Percentiles rank a stretch among this genome's conserved stretches.
Evolutionary conservation across 2,113 vertebrate species (phyloP).

Genomic region (Dasyurus viverrinus): DNA sequence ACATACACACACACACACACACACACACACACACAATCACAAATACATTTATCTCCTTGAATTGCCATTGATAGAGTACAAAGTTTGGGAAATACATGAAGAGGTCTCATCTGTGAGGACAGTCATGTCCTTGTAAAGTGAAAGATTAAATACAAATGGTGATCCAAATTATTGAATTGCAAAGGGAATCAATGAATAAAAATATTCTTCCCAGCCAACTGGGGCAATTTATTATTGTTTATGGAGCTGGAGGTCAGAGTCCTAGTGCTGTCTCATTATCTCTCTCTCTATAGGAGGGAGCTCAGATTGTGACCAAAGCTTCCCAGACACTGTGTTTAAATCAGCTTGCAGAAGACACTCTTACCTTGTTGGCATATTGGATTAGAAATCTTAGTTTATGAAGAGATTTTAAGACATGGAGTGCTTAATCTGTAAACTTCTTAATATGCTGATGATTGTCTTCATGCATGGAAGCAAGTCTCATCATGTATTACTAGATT

Average conservation of each 20-base stretch:
- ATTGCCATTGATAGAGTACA: conserved; percentile 27
- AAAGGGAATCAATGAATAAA: conserved; percentile 78
- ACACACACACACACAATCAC: not conserved
- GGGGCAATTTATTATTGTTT: conserved; percentile 65
- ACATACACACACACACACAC: no score
- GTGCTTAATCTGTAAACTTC: conserved; percentile 66
- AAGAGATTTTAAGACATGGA: conserved; percentile 55
- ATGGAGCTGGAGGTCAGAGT: conserved; percentile 54
- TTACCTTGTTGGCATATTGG: not conserved
- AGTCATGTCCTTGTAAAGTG: conserved; percentile 52
- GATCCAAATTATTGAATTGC: conserved; percentile 72
- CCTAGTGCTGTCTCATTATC: conserved; percentile 24
- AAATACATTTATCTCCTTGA: conserved; percentile 50
- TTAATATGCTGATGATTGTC: conserved; percentile 60
- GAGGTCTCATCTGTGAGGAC: conserved; percentile 37
- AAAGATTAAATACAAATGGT: conserved; percentile 76
- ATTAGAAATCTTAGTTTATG: conserved; percentile 51
- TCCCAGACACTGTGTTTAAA: not conserved
- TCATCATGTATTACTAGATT: conserved; percentile 5
- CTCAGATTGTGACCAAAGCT: conserved; percentile 19
- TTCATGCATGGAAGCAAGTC: conserved; percentile 29
- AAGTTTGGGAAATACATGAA: conserved; percentile 40
- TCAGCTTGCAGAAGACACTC: not conserved
- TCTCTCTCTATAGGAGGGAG: conserved; percentile 28
- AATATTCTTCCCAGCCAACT: conserved; percentile 68